Evolutionary conservation across 2,797 vertebrate species (phyloP).

Genomic region (Clarias laeviceps): DNA sequence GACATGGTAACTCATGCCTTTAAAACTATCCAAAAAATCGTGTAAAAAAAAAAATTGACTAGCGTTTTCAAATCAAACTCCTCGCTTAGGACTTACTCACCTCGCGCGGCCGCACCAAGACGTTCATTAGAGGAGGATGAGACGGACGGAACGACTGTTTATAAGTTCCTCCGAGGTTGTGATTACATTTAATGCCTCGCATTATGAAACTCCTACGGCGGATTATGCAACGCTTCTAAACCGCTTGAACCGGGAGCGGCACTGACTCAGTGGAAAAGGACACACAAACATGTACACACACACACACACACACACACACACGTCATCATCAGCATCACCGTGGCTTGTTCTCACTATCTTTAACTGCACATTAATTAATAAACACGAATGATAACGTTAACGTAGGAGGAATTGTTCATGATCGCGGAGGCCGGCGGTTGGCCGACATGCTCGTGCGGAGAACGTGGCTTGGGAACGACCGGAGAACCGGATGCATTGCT

Average conservation of each 20-base stretch:
- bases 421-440: slow-evolving; percentile 1
- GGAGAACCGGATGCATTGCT: neutral
- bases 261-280: neutral
- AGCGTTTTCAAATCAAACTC: neutral
- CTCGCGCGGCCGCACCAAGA: neutral
- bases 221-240: neutral
- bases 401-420: slow-evolving; percentile 8
- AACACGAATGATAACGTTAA: slow-evolving; percentile 1
- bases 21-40: neutral
- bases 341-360: neutral
- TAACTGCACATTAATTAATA: neutral
- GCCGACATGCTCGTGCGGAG: neutral
- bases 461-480: neutral
- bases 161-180: neutral
- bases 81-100: neutral
- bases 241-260: neutral
- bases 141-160: neutral
- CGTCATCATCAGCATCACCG: too few species aligned
- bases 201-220: neutral
- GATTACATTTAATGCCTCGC: slow-evolving; percentile 3
- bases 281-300: too few species aligned
- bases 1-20: too few species aligned
- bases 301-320: too few species aligned
- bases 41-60: neutral
- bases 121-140: slow-evolving; percentile 1